Conservation (phyloP, 2,113 vertebrate species). For the Sminthopsis crassicaudata region DNA sequence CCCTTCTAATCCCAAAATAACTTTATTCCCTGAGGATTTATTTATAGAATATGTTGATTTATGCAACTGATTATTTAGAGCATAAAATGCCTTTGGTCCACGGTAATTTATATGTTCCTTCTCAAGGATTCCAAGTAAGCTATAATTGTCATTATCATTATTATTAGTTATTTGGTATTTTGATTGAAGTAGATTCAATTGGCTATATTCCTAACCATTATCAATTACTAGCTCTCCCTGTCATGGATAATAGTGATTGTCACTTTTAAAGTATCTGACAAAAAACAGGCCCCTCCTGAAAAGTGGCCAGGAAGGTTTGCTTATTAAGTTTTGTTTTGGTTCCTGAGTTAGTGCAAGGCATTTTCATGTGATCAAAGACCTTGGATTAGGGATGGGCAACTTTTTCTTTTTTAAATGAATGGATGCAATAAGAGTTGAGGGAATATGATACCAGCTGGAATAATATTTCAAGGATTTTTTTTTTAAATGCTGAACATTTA, state of each 20-base stretch:
- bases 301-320: conserved; percentile 32
- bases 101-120: not conserved
- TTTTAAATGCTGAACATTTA: conserved; percentile 55
- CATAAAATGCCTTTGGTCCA: not conserved
- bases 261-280: conserved; percentile 33
- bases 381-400: conserved; percentile 7
- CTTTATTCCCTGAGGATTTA: not conserved
- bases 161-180: conserved; percentile 26
- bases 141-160: not conserved
- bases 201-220: not conserved
- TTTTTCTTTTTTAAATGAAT: conserved; percentile 33
- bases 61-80: not conserved
- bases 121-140: not conserved
- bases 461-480: conserved; percentile 49
- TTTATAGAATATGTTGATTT: not conserved
- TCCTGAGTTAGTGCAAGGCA: conserved; percentile 24
- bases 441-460: not conserved
- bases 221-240: not conserved
- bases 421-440: conserved; percentile 24
- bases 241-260: not conserved
- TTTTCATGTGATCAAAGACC: not conserved
- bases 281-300: conserved; percentile 30
- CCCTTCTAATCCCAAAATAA: not conserved
- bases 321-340: conserved; percentile 37
- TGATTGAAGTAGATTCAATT: conserved; percentile 17